Conservation (phyloP, 1,140 invertebrate genomes). For the Chionoecetes opilio region DNA sequence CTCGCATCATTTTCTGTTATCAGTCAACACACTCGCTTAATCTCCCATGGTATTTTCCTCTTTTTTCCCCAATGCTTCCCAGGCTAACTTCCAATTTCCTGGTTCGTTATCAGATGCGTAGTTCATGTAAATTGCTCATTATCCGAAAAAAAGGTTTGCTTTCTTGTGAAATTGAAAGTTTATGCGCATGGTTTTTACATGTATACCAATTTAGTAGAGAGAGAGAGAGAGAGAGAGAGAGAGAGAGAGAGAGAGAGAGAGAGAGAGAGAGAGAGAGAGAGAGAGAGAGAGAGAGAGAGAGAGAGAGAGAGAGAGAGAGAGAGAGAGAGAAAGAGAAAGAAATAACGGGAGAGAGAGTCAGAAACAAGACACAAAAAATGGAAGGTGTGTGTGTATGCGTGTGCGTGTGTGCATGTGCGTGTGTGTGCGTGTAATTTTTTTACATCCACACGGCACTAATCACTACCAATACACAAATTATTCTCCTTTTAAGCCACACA, state of each 20-base stretch:
- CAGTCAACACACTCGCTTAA: neutral
- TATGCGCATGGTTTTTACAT: too few relatives aligned
- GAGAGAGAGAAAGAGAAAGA: too few relatives aligned
- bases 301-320: too few relatives aligned
- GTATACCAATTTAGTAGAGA: too few relatives aligned
- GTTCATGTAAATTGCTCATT: slow-evolving; percentile 20
- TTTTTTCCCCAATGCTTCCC: neutral
- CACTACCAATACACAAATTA: neutral
- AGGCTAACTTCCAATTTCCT: neutral
- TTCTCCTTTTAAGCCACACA: too few relatives aligned
- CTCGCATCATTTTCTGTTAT: neutral
- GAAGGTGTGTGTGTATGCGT: neutral
- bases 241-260: too few relatives aligned
- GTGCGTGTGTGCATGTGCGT: neutral
- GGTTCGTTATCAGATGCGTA: neutral
- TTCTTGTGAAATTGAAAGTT: neutral
- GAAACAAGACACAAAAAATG: too few relatives aligned
- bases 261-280: too few relatives aligned
- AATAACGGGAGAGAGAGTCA: too few relatives aligned
- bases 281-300: too few relatives aligned
- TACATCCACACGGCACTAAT: neutral
- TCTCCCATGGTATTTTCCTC: neutral
- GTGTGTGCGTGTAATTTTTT: neutral
- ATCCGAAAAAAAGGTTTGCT: neutral
- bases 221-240: too few relatives aligned